A percentile compares a stretch with the other conserved stretches of the same genome.
These are phyloP conservation scores for Neosalanx taihuensis DNA, from an alignment of 2,797 vertebrate species.

Conservation along the genomic window DNA sequence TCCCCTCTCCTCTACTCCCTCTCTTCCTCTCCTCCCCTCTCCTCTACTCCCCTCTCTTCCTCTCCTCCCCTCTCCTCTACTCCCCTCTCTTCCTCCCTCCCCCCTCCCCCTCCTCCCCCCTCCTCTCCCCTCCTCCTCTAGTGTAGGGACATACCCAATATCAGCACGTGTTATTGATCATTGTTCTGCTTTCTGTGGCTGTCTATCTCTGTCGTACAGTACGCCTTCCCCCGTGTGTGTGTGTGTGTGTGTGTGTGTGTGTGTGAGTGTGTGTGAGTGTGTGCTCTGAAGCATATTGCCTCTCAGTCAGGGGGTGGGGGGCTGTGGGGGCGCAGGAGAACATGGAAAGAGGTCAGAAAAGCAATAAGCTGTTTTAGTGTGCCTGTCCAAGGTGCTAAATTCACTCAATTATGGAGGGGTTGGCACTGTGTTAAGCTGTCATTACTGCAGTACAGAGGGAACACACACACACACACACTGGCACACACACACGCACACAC, in stretches of 20 bases:
- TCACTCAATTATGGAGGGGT: conserved; percentile 87
- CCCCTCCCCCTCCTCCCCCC: neutral
- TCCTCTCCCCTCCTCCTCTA: conserved; percentile 19
- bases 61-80: no score
- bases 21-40: no score
- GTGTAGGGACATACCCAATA: conserved; percentile 19
- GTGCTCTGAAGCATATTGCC: conserved; percentile 35
- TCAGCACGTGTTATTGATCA: neutral
- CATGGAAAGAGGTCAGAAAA: conserved; percentile 75
- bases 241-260: conserved; percentile 9
- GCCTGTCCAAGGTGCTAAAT: conserved; percentile 92
- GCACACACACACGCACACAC: neutral
- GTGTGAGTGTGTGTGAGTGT: conserved; percentile 11
- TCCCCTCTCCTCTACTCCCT: no score
- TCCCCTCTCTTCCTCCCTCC: no score
- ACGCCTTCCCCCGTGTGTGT: neutral
- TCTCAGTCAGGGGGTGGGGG: conserved; percentile 18
- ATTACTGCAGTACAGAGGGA: conserved; percentile 67
- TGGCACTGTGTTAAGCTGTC: conserved; percentile 87
- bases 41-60: no score
- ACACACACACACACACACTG: neutral
- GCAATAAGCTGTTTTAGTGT: conserved; percentile 86
- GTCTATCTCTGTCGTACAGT: neutral
- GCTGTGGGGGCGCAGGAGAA: conserved; percentile 74
- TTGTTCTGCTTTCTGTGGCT: neutral